These are phyloP conservation scores for Drosophila tripunctata DNA, from an alignment of 2,888 invertebrate species.

Conservation along the genomic window DNA sequence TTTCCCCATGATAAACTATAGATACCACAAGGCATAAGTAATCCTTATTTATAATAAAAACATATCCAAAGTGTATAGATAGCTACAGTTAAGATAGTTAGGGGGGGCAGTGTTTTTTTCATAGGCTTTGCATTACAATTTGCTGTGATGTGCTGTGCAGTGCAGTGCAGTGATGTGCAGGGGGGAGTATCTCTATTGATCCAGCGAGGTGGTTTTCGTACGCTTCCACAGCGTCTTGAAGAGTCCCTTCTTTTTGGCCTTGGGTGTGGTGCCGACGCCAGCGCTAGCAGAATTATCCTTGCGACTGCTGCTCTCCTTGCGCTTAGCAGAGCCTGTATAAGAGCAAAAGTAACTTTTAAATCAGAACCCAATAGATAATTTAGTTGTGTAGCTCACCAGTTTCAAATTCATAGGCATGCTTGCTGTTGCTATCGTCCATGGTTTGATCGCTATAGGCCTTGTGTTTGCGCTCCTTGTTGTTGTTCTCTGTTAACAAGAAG, in stretches of 20 bases:
- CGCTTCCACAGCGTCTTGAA: conserved; percentile 95
- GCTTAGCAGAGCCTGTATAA: conserved; percentile 53
- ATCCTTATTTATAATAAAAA: conserved; percentile 42
- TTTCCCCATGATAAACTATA: background rate
- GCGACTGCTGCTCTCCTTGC: conserved; percentile 73
- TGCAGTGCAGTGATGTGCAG: background rate
- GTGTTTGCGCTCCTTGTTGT: conserved; percentile 72
- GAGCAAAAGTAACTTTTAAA: too few species aligned
- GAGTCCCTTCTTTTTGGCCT: conserved; percentile 91
- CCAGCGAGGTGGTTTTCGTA: conserved; percentile 93
- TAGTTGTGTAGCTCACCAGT: conserved; percentile 63
- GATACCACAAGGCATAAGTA: conserved; percentile 1
- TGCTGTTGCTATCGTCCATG: conserved; percentile 71
- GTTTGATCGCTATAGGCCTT: conserved; percentile 74
- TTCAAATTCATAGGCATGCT: conserved; percentile 73
- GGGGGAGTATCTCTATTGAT: conserved; percentile 90
- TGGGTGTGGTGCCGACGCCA: conserved; percentile 57
- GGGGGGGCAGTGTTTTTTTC: conserved; percentile 61
- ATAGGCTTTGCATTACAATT: conserved; percentile 26
- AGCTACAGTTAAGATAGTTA: background rate
- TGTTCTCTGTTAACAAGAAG: conserved; percentile 45
- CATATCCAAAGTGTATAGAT: conserved; percentile 22
- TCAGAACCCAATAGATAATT: too few species aligned
- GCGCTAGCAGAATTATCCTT: conserved; percentile 73
- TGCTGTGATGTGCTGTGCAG: background rate